Percentiles rank a stretch among this genome's conserved stretches.
phyloP scores from a whole-genome alignment of 2,113 vertebrate species.

The Hucho hucho region DNA sequence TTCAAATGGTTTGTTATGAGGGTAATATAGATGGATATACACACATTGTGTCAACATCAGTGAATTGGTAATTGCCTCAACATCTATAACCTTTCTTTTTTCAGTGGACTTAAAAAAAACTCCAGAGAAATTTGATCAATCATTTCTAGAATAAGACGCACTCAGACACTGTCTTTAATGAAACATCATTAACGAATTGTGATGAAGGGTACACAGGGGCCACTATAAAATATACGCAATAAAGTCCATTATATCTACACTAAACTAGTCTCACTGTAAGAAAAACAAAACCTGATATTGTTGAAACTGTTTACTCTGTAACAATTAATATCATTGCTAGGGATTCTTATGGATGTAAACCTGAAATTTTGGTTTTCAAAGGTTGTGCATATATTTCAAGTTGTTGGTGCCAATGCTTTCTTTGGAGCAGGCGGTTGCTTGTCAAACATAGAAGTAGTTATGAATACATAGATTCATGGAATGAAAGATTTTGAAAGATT shows the following conservation, averaged over 20 bases:
- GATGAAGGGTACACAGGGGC: background rate
- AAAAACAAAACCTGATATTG: slow-evolving; percentile 72
- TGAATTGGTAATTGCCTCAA: background rate
- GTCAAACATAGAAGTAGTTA: slow-evolving; percentile 75
- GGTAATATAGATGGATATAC: background rate
- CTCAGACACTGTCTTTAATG: too few relatives aligned
- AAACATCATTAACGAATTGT: too few relatives aligned
- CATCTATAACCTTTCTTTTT: background rate
- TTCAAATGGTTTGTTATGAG: slow-evolving; percentile 8
- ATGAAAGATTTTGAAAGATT: slow-evolving; percentile 52
- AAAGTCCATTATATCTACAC: slow-evolving; percentile 48
- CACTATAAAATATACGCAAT: slow-evolving; percentile 41
- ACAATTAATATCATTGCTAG: slow-evolving; percentile 64
- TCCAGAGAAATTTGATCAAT: background rate
- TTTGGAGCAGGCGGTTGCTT: slow-evolving; percentile 64
- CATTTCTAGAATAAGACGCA: too few relatives aligned
- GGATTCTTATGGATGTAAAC: slow-evolving; percentile 58
- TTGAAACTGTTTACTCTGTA: slow-evolving; percentile 64
- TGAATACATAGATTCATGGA: slow-evolving; percentile 49
- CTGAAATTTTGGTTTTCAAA: slow-evolving; percentile 75
- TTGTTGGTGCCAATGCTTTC: slow-evolving; percentile 71
- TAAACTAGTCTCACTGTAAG: slow-evolving; percentile 52
- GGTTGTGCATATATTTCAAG: slow-evolving; percentile 69
- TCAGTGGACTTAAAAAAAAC: background rate
- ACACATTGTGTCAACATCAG: background rate